Percentiles rank a stretch among this genome's conserved stretches.
phyloP scores from a whole-genome alignment of 2,888 invertebrate genomes.

The Gibbula magus region DNA sequence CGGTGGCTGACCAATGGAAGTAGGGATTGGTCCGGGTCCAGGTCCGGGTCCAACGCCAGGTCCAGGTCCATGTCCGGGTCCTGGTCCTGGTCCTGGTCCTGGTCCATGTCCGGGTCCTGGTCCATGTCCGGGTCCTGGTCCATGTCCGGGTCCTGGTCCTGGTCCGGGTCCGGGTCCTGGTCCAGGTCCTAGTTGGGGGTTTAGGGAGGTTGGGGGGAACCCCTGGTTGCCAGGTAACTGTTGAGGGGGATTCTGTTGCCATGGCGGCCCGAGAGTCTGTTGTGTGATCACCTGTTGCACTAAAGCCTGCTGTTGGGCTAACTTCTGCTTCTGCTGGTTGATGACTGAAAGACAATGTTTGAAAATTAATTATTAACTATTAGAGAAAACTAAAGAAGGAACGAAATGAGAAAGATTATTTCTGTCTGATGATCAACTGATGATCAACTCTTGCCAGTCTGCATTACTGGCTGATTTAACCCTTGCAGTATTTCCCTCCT shows the following conservation, averaged over 20 bases:
- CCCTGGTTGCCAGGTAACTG: not conserved
- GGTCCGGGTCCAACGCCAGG: not conserved
- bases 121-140: not conserved
- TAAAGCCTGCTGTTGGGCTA: conserved; percentile 65
- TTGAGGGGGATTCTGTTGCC: conserved; percentile 46
- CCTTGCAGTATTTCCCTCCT: too few species aligned
- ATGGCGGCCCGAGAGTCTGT: conserved; percentile 63
- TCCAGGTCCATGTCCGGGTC: too few species aligned
- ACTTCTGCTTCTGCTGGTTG: conserved; percentile 69
- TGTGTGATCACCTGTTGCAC: conserved; percentile 66
- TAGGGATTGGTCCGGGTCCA: not conserved
- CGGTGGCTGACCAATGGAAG: not conserved
- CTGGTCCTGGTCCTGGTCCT: too few species aligned
- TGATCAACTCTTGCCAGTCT: too few species aligned
- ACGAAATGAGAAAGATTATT: not conserved
- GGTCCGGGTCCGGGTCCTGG: conserved; percentile 76
- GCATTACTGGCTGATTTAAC: too few species aligned
- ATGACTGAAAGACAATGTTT: conserved; percentile 28
- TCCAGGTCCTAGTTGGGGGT: not conserved
- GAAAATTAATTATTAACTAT: not conserved
- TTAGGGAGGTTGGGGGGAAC: not conserved
- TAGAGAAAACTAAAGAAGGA: not conserved
- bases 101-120: not conserved
- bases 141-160: conserved; percentile 79
- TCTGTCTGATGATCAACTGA: too few species aligned